Evolutionary conservation across 2,888 invertebrate species (phyloP).

Genomic region (Coremacera marginata): DNA sequence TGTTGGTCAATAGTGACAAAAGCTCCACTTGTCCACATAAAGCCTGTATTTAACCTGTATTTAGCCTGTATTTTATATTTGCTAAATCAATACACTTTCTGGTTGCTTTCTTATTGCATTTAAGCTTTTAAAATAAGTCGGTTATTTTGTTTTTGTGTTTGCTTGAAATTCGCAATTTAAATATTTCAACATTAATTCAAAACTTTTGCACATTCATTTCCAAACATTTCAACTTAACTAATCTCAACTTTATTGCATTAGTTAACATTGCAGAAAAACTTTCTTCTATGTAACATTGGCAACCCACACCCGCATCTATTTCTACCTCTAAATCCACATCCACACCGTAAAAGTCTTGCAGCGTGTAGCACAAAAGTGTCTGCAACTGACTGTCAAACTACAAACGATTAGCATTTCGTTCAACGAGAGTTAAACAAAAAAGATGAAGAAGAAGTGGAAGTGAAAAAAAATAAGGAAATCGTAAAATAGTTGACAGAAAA

Average conservation of each 20-base stretch:
- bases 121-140: background rate
- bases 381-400: slow-evolving; percentile 34
- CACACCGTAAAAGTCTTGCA: background rate
- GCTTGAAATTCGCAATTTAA: slow-evolving; percentile 1
- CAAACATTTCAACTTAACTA: slow-evolving; percentile 32
- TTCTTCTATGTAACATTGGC: slow-evolving; percentile 11
- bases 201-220: slow-evolving; percentile 31
- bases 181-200: slow-evolving; percentile 28
- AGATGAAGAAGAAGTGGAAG: background rate
- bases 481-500: background rate
- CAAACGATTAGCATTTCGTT: slow-evolving; percentile 24
- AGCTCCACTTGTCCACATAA: too few relatives aligned
- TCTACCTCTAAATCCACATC: too few relatives aligned
- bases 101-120: background rate
- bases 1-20: too few relatives aligned
- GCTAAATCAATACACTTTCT: background rate
- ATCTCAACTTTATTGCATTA: slow-evolving; percentile 33
- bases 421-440: background rate
- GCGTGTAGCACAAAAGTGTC: slow-evolving; percentile 14
- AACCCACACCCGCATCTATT: background rate
- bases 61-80: background rate
- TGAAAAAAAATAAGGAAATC: background rate
- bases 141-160: background rate
- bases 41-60: too few relatives aligned
- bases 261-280: slow-evolving; percentile 27